phyloP scores from a whole-genome alignment of 2,888 invertebrate species.

The Macrophya annulata region DNA sequence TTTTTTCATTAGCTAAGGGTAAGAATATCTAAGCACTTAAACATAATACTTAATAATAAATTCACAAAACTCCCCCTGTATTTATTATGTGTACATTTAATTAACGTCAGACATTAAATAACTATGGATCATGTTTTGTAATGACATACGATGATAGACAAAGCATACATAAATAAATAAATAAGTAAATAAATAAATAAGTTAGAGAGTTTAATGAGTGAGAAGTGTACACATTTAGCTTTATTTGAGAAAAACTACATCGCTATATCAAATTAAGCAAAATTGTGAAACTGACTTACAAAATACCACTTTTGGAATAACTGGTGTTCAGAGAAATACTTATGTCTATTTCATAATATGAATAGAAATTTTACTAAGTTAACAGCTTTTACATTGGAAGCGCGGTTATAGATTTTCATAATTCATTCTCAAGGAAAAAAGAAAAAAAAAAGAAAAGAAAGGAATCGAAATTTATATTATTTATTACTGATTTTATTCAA shows the following conservation, averaged over 20 bases:
- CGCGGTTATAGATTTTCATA: slow-evolving; percentile 2
- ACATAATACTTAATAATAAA: slow-evolving; percentile 67
- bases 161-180: slow-evolving; percentile 10
- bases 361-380: slow-evolving; percentile 33
- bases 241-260: slow-evolving; percentile 22
- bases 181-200: not conserved
- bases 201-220: slow-evolving; percentile 1
- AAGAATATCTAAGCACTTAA: slow-evolving; percentile 60
- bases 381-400: not conserved
- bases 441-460: not conserved
- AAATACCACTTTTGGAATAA: slow-evolving; percentile 45
- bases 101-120: slow-evolving; percentile 66
- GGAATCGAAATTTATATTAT: slow-evolving; percentile 24
- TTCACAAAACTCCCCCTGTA: slow-evolving; percentile 71
- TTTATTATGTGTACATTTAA: slow-evolving; percentile 76
- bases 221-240: slow-evolving; percentile 15
- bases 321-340: not conserved
- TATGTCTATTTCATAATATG: slow-evolving; percentile 23
- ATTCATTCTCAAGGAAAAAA: slow-evolving; percentile 8
- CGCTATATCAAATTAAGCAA: not conserved
- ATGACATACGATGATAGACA: slow-evolving; percentile 37
- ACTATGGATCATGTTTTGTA: slow-evolving; percentile 52
- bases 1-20: slow-evolving; percentile 74
- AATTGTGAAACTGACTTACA: not conserved
- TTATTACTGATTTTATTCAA: slow-evolving; percentile 44